phyloP scores from a whole-genome alignment of 2,797 vertebrate species.

The Vireo griseus region DNA sequence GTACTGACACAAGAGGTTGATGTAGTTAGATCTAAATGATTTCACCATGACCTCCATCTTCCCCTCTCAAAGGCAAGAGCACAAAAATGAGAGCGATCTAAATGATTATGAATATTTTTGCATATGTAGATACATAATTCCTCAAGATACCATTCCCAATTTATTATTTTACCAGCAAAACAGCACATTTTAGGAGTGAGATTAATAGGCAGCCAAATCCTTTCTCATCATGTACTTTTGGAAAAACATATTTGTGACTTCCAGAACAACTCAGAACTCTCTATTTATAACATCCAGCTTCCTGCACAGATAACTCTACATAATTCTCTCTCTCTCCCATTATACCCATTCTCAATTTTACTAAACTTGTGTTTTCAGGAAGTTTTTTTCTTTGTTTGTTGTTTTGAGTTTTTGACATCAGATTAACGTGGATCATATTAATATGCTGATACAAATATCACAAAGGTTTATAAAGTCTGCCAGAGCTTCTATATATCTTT shows the following conservation, averaged over 20 bases:
- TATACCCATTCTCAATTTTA: background rate
- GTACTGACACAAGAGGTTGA: background rate
- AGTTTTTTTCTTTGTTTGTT: background rate
- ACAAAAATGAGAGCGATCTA: background rate
- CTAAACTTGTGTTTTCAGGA: background rate
- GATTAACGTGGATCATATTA: background rate
- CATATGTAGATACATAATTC: background rate
- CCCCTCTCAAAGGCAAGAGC: accelerated
- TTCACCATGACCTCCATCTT: background rate
- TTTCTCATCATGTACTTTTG: background rate
- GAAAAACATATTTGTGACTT: background rate
- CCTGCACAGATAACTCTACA: background rate
- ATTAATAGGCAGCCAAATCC: background rate
- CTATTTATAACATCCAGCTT: conserved; percentile 20
- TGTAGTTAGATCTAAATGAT: background rate
- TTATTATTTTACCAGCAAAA: background rate
- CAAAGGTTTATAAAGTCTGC: background rate
- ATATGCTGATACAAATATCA: background rate
- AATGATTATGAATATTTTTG: background rate
- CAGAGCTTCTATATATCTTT: background rate
- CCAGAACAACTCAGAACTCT: background rate
- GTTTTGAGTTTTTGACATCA: background rate
- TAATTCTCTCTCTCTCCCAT: background rate
- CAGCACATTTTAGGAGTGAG: background rate
- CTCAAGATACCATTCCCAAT: background rate